Conservation (phyloP, 2,113 vertebrate genomes). For the Hystrix cristata region DNA sequence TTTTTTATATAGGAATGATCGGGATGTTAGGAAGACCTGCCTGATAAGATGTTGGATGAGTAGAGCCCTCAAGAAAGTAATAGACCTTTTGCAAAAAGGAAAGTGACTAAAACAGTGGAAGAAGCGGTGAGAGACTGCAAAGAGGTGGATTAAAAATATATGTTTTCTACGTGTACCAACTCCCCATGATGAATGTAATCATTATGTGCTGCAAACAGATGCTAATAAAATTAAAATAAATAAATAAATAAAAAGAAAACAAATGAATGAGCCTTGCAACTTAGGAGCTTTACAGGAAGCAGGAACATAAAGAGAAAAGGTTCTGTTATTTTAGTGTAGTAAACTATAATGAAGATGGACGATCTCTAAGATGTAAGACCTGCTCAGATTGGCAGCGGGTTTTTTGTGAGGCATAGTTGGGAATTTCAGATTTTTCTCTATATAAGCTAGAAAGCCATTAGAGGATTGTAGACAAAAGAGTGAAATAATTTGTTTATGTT, state of each 20-base stretch:
- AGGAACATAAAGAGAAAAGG: background rate
- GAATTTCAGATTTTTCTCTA: background rate
- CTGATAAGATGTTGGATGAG: background rate
- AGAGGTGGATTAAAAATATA: background rate
- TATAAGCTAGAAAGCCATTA: background rate
- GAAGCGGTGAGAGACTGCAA: background rate
- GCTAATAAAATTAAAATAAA: background rate
- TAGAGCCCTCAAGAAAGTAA: background rate
- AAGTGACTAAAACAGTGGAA: background rate
- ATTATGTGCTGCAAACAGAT: background rate
- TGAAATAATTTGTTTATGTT: background rate
- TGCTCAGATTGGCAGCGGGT: background rate
- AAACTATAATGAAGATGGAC: background rate
- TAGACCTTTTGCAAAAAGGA: background rate
- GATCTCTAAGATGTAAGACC: background rate
- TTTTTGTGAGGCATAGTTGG: background rate
- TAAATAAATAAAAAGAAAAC: background rate
- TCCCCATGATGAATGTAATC: background rate
- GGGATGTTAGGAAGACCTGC: background rate
- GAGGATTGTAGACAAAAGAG: background rate
- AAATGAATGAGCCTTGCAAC: accelerated
- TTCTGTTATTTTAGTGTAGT: background rate
- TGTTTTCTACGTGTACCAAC: background rate
- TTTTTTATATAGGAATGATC: background rate
- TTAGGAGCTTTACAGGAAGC: background rate